Percentiles rank a stretch among this genome's conserved stretches.
Evolutionary conservation across 1,140 invertebrate species (phyloP).

Genomic region (Pemphigus obesinymphae): DNA sequence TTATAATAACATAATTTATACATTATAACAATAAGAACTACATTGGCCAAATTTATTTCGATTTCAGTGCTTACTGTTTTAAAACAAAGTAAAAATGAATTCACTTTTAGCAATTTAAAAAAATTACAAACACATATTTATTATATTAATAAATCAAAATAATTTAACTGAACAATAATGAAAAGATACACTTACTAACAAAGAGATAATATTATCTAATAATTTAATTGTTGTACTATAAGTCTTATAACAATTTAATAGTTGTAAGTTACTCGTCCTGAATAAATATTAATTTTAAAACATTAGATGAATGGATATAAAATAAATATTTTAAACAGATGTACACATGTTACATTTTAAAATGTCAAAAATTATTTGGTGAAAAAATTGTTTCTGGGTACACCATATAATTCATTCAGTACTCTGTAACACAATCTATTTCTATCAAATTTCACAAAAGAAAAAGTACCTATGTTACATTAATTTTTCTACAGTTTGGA

Average conservation of each 20-base stretch:
- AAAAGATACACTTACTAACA: too few relatives aligned
- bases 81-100: not conserved
- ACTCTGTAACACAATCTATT: too few relatives aligned
- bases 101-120: not conserved
- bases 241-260: not conserved
- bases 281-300: not conserved
- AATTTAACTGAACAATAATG: too few relatives aligned
- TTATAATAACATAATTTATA: constrained; percentile 14
- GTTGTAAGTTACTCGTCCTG: not conserved
- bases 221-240: not conserved
- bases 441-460: too few relatives aligned
- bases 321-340: not conserved
- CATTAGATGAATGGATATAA: not conserved
- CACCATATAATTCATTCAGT: too few relatives aligned
- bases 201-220: not conserved
- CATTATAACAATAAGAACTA: constrained; percentile 18
- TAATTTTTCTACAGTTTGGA: too few relatives aligned
- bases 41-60: not conserved
- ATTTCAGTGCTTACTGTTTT: constrained; percentile 1
- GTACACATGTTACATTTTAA: too few relatives aligned
- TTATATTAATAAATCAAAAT: too few relatives aligned
- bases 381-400: too few relatives aligned
- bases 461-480: too few relatives aligned
- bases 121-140: too few relatives aligned
- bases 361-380: too few relatives aligned